Conservation (phyloP, 2,797 vertebrate genomes). For the Emys orbicularis region DNA sequence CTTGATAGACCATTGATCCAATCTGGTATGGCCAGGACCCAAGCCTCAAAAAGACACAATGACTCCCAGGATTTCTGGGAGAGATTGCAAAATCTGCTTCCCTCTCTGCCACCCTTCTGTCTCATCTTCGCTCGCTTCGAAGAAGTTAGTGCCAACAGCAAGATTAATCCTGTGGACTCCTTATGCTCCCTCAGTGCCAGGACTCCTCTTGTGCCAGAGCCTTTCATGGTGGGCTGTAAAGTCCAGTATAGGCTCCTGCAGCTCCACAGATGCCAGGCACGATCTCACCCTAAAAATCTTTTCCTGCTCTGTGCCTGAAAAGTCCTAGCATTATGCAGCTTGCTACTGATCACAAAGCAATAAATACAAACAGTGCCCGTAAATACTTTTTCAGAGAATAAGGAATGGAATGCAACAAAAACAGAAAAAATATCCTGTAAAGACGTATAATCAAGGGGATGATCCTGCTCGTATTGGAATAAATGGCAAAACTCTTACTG, state of each 20-base stretch:
- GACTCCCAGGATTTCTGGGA: neutral
- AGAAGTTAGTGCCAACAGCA: neutral
- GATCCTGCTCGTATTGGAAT: neutral
- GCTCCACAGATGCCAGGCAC: rapidly evolving
- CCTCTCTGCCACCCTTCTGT: neutral
- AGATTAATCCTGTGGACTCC: neutral
- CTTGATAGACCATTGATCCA: rapidly evolving
- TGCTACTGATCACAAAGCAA: neutral
- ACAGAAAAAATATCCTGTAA: neutral
- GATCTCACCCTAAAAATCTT: neutral
- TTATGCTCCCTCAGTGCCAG: neutral
- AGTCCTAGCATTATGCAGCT: neutral
- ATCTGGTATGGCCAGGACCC: neutral
- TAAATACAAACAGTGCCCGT: rapidly evolving
- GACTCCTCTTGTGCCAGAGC: neutral
- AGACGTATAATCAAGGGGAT: neutral
- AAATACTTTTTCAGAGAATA: neutral
- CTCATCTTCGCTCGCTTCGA: neutral
- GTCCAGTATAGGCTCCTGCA: neutral
- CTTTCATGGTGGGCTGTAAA: neutral
- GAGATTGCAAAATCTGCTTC: neutral
- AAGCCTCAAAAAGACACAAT: neutral
- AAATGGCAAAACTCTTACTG: neutral
- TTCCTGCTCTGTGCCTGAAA: neutral
- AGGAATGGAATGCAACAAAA: neutral